Conservation (phyloP, 2,797 vertebrate genomes). For the Liasis olivaceus region DNA sequence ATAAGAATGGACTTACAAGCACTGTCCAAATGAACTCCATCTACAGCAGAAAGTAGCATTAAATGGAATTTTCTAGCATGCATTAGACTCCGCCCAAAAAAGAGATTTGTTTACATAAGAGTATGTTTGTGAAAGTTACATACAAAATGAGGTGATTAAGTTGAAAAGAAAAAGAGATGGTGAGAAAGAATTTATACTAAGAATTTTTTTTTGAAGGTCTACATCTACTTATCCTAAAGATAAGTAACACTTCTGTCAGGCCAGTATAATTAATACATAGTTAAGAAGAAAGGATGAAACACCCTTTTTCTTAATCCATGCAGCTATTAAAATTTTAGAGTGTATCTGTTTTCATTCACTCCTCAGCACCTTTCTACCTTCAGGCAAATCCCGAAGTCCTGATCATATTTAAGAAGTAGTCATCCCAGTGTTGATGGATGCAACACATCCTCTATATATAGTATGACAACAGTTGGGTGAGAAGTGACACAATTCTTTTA, state of each 20-base stretch:
- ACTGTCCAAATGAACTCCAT: no score
- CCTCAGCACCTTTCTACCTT: constrained; percentile 11
- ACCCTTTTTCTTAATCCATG: not conserved
- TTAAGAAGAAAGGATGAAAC: not conserved
- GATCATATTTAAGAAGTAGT: not conserved
- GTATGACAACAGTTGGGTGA: constrained; percentile 46
- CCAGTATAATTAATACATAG: not conserved
- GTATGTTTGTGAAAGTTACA: not conserved
- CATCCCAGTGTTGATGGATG: constrained; percentile 36
- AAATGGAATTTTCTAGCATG: no score
- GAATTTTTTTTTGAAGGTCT: no score
- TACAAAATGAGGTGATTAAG: not conserved
- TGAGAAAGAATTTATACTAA: not conserved
- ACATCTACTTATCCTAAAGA: not conserved
- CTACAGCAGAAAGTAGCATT: no score
- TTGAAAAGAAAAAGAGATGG: not conserved
- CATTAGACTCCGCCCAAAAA: no score
- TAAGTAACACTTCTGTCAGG: not conserved
- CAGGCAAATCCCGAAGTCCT: constrained; percentile 17
- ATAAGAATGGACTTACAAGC: no score
- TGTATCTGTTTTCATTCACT: constrained; percentile 36
- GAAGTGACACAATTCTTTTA: constrained; percentile 65
- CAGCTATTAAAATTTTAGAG: constrained; percentile 19
- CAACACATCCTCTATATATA: constrained; percentile 34
- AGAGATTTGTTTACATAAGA: not conserved